Evolutionary conservation across 2,888 invertebrate genomes (phyloP), one percentile per base, ranked within the genome.

Genomic region (Dioctria linearis): DNA sequence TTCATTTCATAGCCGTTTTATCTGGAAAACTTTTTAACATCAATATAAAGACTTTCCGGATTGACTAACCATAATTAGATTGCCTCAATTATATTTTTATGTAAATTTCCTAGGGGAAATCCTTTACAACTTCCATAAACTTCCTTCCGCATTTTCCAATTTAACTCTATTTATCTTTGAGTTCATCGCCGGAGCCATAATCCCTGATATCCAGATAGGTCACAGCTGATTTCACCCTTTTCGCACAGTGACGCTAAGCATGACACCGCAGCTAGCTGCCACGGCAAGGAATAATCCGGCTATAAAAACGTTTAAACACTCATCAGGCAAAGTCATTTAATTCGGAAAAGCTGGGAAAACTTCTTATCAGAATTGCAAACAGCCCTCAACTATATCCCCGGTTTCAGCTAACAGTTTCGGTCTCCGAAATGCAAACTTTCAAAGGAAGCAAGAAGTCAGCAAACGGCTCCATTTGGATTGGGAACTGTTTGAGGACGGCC

Each of bases 251-350:
- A 76, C 63, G 63, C 49, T 61, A 63, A 76, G 63, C 76, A 61
- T 63, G 63, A 49, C 76, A 61, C 76, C 76, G 25, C 25, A 63
- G 25, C 76, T 9, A 37, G 76, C 37, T 49, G 76, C 76, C 76
- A 49, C 69, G 63, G 61, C 59, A 25, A 59, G 63, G 54, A 78
- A 78, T 78, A 78, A 78, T 67, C 78, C 66, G 54, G 51, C 78
- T 25, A 78, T 78, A 78, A 78, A 78, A 78, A 51, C 66, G 78
- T 78, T 78, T 78, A 78, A 78, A 67, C 78, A 78, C 66, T 78
- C 78, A 78, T 78, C 78, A 78, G 13, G 54, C 54, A 54, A 65
- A 78, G 78, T 54, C 67, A 67, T 78, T 78, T 78, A 78, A 66
- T 63, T 76, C 76, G 76, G 40, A 76, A 49, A 76, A 76, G 61